Evolutionary conservation across 1,140 invertebrate species (phyloP).

Genomic region (Daktulosphaira vitifoliae): DNA sequence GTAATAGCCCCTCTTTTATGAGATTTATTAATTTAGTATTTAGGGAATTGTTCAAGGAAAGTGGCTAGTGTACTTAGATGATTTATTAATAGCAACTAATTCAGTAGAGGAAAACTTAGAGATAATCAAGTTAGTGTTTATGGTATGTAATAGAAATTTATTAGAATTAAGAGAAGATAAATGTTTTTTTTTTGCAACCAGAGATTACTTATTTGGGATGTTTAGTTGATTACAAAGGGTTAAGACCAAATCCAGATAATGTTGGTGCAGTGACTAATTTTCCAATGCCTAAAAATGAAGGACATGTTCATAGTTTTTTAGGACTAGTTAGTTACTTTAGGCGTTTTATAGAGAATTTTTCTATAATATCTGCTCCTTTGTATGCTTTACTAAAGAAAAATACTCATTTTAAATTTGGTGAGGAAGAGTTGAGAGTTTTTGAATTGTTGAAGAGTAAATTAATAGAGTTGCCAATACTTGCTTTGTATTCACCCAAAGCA

Average conservation of each 20-base stretch:
- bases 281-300: slow-evolving; percentile 39
- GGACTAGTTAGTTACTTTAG: slow-evolving; percentile 43
- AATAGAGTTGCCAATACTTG: neutral
- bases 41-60: neutral
- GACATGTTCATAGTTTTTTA: slow-evolving; percentile 41
- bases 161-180: slow-evolving; percentile 39
- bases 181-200: slow-evolving; percentile 39
- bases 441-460: neutral
- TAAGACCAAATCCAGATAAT: slow-evolving; percentile 41
- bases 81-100: neutral
- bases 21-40: neutral
- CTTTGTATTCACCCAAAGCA: neutral
- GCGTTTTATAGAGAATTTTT: slow-evolving; percentile 41
- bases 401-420: neutral
- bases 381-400: slow-evolving; percentile 38
- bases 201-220: slow-evolving; percentile 42
- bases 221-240: slow-evolving; percentile 40
- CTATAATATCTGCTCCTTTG: slow-evolving; percentile 40
- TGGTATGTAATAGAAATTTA: neutral
- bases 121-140: neutral
- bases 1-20: neutral
- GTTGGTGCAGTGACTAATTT: slow-evolving; percentile 39
- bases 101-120: neutral
- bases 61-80: neutral
- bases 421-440: neutral